Evolutionary conservation across 2,797 vertebrate genomes (phyloP), one percentile per base, ranked within the genome.

Genomic region (Ispidina picta): DNA sequence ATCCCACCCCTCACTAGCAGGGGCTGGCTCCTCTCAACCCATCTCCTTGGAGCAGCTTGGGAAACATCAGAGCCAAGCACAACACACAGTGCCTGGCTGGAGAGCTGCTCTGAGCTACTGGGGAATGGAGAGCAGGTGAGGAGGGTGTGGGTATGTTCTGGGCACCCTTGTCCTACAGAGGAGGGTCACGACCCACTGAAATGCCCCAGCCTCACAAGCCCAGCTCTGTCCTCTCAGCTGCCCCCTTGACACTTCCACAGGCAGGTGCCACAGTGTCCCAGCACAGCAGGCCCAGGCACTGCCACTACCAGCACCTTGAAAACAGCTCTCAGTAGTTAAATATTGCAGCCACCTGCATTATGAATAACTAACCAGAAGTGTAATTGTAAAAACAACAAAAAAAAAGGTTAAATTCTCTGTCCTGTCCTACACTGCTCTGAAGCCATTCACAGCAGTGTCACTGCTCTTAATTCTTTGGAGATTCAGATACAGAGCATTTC

Each of bases 41-140:
- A 2, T 20, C 43, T 62, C 43, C 51, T 76, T 39, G 0, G 2
- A 69, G 64, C 54, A 46, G 54, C 77, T 17, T 19, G 55, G 26
- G 31, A 16, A 62, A 8, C 2, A 0, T 31, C 6, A 0, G 49
- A 56, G 58, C 75, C 39, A 48, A 55, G 48, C 1, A 7, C 19
- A 59, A 54, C 2, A 6, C 26, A n/a, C 1, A 3, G 48, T 25
- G 12, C 70, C 51, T 25, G 64, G 31, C 78, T 73, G 83, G 12
- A 85, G n/a, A 0, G 0, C 58, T 31, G 44, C 55, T 77, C 44
- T 51, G 51, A 72, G 55, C 55, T 44, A 35, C 26, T 0, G 1
- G 46, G 31, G 56, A 41, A 39, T 0, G 1, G 0, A 1, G 23
- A 41, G 52, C 48, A 51, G 35, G 35, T 0, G 15, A 65, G 31